Percentiles rank a stretch among this genome's conserved stretches.
Evolutionary conservation across 2,113 vertebrate species (phyloP).

Genomic region (Gobio gobio): DNA sequence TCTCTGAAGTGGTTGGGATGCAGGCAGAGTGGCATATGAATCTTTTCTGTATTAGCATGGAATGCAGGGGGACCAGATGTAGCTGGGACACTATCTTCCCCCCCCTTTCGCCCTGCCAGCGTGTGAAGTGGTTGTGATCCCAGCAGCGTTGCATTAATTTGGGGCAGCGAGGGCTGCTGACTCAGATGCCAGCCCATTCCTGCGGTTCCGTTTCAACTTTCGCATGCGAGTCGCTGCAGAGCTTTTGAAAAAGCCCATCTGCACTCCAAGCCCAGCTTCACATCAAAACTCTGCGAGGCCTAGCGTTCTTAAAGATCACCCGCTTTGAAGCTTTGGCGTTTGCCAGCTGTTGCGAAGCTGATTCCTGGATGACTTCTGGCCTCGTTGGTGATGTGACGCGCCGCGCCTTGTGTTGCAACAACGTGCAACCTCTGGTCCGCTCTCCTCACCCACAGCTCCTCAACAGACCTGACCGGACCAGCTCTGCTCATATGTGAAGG

Average conservation of each 20-base stretch:
- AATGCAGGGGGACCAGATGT: conserved; percentile 77
- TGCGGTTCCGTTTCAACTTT: conserved; percentile 76
- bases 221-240: conserved; percentile 60
- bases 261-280: conserved; percentile 30
- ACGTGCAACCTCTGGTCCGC: conserved; percentile 63
- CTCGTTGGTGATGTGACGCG: conserved; percentile 43
- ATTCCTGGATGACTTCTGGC: conserved; percentile 67
- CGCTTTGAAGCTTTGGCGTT: conserved; percentile 56
- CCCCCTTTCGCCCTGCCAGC: conserved; percentile 50
- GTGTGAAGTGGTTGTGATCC: conserved; percentile 78
- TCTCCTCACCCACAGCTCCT: conserved; percentile 43
- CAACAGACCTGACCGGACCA: conserved; percentile 46
- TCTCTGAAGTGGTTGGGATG: conserved; percentile 70
- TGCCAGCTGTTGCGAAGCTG: conserved; percentile 70
- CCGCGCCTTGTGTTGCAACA: conserved; percentile 61
- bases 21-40: conserved; percentile 60
- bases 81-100: conserved; percentile 63
- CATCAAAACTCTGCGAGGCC: conserved; percentile 60
- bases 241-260: conserved; percentile 46
- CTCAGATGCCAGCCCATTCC: conserved; percentile 75
- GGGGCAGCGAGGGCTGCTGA: conserved; percentile 69
- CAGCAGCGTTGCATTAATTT: conserved; percentile 64
- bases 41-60: conserved; percentile 72
- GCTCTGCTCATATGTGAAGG: conserved; percentile 51
- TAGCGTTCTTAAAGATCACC: conserved; percentile 49